Base-by-base conservation (phyloP, 2,888 invertebrate genomes). In the Microctonus brassicae region DNA sequence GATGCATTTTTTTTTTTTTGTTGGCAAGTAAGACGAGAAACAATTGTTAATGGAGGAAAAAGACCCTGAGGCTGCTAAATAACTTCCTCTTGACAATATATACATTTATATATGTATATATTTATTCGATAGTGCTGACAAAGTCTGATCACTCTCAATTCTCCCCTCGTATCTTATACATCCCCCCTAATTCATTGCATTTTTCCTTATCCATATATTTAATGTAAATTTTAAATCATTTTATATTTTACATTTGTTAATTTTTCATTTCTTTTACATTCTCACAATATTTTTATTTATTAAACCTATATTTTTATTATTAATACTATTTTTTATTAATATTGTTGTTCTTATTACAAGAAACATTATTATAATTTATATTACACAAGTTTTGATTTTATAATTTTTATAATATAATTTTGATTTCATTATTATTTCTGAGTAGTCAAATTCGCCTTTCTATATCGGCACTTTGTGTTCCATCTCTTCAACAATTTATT, bases 21-120 rank as follows among this genome's bases (percentile, higher is more conserved):
- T 60, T 66, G 65, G 68, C 67, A 68, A 70, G 69, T 67, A 17
- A 71, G 64, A 63, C 24, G 26, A 36, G 22, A 53, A 36, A 67
- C 76, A 74, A 76, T 73, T 63, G 34, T 60, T 70, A 71, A 73
- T 76, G 70, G 33, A 47, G n/a, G 66, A 39, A 69, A 66, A 65
- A 65, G 62, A 63, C 75, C 77, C 72, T 61, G 73, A 55, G 76
- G 77, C 76, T 71, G 60, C 73, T 76, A 78, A 75, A 76, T 75
- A 77, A 69, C 73, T 67, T 66, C 67, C 72, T 70, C 73, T 73
- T 75, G 73, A 39, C 1, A 36, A 36, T 11, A 13, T n/a, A 13
- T n/a, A n/a, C n/a, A 39, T 39, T n/a, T 39, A 13, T 39, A 39
- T 39, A 39, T 17, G 17, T 47, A 47, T 36, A 36, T 36, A 36